These are phyloP conservation scores for Xylota sylvarum DNA, from an alignment of 2,888 invertebrate species.

Conservation along the genomic window DNA sequence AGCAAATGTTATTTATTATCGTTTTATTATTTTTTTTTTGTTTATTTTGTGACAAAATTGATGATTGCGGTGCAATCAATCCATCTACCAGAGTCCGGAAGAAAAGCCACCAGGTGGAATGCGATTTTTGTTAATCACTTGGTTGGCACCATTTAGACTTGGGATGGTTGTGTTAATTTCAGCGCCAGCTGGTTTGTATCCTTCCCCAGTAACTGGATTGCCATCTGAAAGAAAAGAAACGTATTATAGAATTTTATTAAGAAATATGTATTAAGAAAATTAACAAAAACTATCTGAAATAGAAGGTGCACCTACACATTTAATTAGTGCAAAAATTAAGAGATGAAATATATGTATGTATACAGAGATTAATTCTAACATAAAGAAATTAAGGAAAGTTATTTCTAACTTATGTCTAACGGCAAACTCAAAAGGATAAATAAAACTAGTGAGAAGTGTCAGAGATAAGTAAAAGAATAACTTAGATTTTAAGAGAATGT, in stretches of 20 bases:
- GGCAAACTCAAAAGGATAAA: not conserved
- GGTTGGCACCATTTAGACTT: constrained; percentile 82
- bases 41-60: constrained; percentile 69
- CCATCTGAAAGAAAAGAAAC: constrained; percentile 83
- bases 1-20: constrained; percentile 63
- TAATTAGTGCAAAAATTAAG: not conserved
- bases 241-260: constrained; percentile 1
- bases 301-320: not conserved
- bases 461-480: not conserved
- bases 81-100: constrained; percentile 85
- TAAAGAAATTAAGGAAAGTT: not conserved
- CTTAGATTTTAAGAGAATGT: not conserved
- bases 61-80: constrained; percentile 40
- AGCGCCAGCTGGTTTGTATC: constrained; percentile 84
- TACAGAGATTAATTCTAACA: too few species aligned
- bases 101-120: constrained; percentile 85
- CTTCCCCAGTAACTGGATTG: constrained; percentile 86
- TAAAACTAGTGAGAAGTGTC: not conserved
- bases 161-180: constrained; percentile 82
- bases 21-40: constrained; percentile 32
- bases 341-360: not conserved
- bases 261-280: not conserved
- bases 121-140: constrained; percentile 85
- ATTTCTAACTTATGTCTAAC: not conserved
- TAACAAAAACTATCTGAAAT: not conserved